Evolutionary conservation across 2,888 invertebrate species (phyloP), one percentile per base, ranked within the genome.

Genomic region (Pristionchus mayeri): DNA sequence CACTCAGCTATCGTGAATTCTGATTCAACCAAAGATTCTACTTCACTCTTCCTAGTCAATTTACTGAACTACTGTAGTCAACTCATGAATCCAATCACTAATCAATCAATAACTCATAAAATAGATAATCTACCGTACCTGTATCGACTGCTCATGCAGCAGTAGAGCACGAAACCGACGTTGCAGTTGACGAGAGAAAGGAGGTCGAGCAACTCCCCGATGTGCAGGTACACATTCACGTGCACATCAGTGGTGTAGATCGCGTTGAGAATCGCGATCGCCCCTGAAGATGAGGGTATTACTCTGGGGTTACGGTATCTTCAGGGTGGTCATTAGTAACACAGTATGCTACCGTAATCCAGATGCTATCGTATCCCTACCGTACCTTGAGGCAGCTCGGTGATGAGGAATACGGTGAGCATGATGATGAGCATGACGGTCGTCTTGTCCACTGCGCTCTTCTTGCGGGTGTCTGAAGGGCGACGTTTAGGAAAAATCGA

Each of bases 211-310:
- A 90, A 75, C 83, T 90, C 90, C 13, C 90, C 90, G 4, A 90
- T 87, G 84, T 90, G 88, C 13, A 90, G 87, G 63, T 90, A 90
- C 11, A 90, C 88, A 86, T 87, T 87, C 0, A 88, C 87, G 54
- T 90, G 89, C n/a, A 90, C 89, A 71, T 90, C 89, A 13, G 88
- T 90, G 2, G 90, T 90, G 76, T 90, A 90, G 67, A 90, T 89
- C 13, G 90, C 90, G 54, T 89, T 89, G 7, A 90, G 86, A 13
- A 90, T 87, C 3, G 89, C 88, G 13, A 90, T 85, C 0, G 88
- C 86, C 2, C 90, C 88, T 88, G 80, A 21, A 86, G 44, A 44
- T 57, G n/a, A 57, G 60, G 21, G 48, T 44, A 27, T n/a, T n/a
- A 37, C 27, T 24, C 24, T 57, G 54, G 18, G 54, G 54, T 57